Conservation (phyloP, 1,140 invertebrate genomes). For the Potamilus streckersoni region DNA sequence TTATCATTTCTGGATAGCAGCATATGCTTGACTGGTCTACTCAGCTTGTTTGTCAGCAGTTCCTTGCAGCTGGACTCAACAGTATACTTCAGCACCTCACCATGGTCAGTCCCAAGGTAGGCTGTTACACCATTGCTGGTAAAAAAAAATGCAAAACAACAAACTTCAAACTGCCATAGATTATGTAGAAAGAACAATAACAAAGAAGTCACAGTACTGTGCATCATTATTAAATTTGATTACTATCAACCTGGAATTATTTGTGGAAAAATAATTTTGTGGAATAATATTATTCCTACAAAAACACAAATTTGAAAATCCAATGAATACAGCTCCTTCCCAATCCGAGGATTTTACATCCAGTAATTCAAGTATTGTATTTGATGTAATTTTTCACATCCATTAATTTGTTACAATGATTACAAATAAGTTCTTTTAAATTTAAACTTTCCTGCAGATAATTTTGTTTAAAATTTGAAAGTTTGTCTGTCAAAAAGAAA, state of each 20-base stretch:
- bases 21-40: conserved; percentile 6
- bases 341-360: no score
- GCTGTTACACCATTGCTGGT: conserved; percentile 18
- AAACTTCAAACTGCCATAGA: neutral
- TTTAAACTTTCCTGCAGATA: no score
- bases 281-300: neutral
- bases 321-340: no score
- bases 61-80: neutral
- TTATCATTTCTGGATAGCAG: conserved; percentile 11
- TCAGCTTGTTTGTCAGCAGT: neutral
- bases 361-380: no score
- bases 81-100: conserved; percentile 14
- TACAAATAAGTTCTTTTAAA: no score
- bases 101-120: conserved; percentile 22
- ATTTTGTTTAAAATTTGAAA: no score
- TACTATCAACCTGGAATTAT: neutral
- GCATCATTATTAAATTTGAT: neutral
- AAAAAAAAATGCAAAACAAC: neutral
- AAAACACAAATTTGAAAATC: no score
- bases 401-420: no score
- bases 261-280: neutral
- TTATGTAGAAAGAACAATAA: neutral
- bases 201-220: neutral
- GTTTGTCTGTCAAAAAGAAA: no score
- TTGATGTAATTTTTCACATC: no score